Evolutionary conservation across 2,113 vertebrate species (phyloP).

Genomic region (Microcebus ravelobensis): DNA sequence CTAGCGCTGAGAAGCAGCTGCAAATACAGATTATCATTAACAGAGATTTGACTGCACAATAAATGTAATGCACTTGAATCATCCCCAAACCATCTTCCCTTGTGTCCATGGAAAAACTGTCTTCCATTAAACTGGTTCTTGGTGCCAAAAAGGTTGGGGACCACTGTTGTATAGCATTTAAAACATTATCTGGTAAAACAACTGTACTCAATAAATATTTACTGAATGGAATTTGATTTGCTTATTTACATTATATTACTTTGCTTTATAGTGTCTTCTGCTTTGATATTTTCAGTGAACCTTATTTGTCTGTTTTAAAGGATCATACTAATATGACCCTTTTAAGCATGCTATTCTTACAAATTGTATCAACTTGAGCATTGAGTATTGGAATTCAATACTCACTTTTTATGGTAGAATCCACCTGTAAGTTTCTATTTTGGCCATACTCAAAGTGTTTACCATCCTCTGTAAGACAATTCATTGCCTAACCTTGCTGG

Average conservation of each 20-base stretch:
- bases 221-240: not conserved
- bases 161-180: not conserved
- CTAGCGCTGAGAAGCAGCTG: too few species aligned
- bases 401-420: not conserved
- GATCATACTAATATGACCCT: not conserved
- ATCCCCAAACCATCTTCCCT: too few species aligned
- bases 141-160: too few species aligned
- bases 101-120: too few species aligned
- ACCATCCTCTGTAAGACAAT: not conserved
- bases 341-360: not conserved
- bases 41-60: too few species aligned
- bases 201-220: not conserved
- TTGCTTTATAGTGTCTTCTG: not conserved
- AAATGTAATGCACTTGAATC: too few species aligned
- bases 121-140: too few species aligned
- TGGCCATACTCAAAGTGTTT: not conserved
- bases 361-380: not conserved
- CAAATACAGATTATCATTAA: too few species aligned
- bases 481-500: not conserved
- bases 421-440: not conserved
- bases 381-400: not conserved
- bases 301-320: slow-evolving; percentile 12
- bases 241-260: not conserved
- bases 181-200: not conserved
- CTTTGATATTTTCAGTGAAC: not conserved